Base-by-base conservation (phyloP, 2,797 vertebrate species). In the Lagorchestes hirsutus region DNA sequence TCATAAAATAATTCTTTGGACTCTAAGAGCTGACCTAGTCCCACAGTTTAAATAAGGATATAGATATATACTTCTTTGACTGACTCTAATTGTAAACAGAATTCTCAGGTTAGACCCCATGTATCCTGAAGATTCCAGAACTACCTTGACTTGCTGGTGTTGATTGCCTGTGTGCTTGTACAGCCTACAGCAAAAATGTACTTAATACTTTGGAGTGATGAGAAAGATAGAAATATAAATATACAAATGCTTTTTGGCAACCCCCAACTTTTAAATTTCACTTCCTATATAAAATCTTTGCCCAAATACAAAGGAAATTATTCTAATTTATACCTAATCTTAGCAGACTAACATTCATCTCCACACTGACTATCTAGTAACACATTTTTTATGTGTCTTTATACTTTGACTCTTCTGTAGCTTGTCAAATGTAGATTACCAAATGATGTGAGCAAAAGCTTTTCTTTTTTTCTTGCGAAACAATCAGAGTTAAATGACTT, bases 1-100 rank as follows among this genome's bases (percentile, higher is more conserved):
- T 96, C 46, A 46, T 93, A 91, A 90, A 91, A 59, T 46, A 96
- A 24, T 95, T 87, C 34, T 90, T 87, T 95, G 94, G 96, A 95
- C 90, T 34, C 62, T 95, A 97, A 14, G 22, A 95, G 27, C 11
- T 93, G 50, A 29, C 58, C 18, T 94, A 55, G 90, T 29, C n/a
- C 31, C 91, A 93, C 90, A 90, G 11, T 92, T 58, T 10, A 52
- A 46, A 92, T 62, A 95, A 96, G 91, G 3, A 11, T 91, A 92
- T 74, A 93, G 34, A 24, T 92, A 34, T n/a, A n/a, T 94, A 31
- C 59, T 96, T 95, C n/a, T 96, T 92, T 92, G 67, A 54, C 58
- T 90, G 92, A 95, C 92, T 92, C 14, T 93, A 90, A 46, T 92
- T 55, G 54, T 91, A 94, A 95, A 54, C 14, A 95, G 14, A 54